phyloP scores from a whole-genome alignment of 2,888 invertebrate species.

The Nephrocerus scutellatus region DNA sequence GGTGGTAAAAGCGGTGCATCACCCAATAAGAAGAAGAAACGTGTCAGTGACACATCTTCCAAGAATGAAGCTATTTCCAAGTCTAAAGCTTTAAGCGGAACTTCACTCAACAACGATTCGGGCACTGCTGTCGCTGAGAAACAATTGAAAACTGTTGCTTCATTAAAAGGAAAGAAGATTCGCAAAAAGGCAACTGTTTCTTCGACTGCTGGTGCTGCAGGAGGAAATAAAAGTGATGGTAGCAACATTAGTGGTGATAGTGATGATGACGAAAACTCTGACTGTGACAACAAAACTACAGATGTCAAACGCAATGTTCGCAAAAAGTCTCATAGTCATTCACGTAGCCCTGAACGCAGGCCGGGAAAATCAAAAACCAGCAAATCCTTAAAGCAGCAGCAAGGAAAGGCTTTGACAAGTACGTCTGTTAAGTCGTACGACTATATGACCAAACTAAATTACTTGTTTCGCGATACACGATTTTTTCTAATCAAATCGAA shows the following conservation, averaged over 20 bases:
- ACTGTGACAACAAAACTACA: slow-evolving; percentile 31
- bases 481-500: slow-evolving; percentile 98
- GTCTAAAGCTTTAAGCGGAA: slow-evolving; percentile 16
- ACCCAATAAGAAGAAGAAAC: slow-evolving; percentile 54
- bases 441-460: slow-evolving; percentile 83
- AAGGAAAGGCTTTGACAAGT: slow-evolving; percentile 19
- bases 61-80: slow-evolving; percentile 20
- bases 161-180: too few relatives aligned
- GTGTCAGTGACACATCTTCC: slow-evolving; percentile 21
- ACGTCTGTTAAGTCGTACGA: slow-evolving; percentile 63
- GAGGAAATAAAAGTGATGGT: too few relatives aligned
- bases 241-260: slow-evolving; percentile 1
- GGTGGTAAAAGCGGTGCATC: slow-evolving; percentile 48
- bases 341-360: slow-evolving; percentile 26
- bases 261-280: slow-evolving; percentile 31
- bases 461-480: slow-evolving; percentile 86
- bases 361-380: slow-evolving; percentile 3
- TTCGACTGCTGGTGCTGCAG: too few relatives aligned
- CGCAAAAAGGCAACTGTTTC: too few relatives aligned
- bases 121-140: too few relatives aligned
- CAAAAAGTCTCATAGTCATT: slow-evolving; percentile 25
- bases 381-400: slow-evolving; percentile 28
- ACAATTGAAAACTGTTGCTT: too few relatives aligned
- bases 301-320: slow-evolving; percentile 40
- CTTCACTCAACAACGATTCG: too few relatives aligned